Base-by-base conservation (phyloP, 2,888 invertebrate species). In the Dysmachus trigonus region DNA sequence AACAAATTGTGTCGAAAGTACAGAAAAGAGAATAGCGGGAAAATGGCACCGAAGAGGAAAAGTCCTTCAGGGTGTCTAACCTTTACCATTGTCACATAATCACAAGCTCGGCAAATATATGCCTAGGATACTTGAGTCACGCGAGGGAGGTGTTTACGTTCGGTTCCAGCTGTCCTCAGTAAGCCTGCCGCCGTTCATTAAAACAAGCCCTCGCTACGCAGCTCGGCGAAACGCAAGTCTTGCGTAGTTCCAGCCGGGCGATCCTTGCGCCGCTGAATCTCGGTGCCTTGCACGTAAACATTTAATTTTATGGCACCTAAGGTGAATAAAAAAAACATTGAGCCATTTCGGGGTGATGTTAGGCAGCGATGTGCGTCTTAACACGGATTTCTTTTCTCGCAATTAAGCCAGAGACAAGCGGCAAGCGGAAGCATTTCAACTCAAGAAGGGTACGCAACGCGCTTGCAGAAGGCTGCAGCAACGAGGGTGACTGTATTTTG, bases 241-340 rank as follows among this genome's bases (percentile, higher is more conserved):
- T 62, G 62, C 62, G 62, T 62, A 62, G 62, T 62, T 62, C 62
- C 62, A 41, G 41, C 10, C 41, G n/a, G n/a, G n/a, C n/a, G n/a
- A n/a, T n/a, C n/a, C 47, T 51, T n/a, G 7, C 38, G 10, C 38
- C 38, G 38, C 2, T 38, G 38, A 38, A 38, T 51, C 47, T n/a
- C n/a, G 62, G 62, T 62, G 62, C 62, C 62, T 62, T 62, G 62
- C 62, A 62, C n/a, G 73, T 73, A 33, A 73, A 18, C 33, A 31
- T 31, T 73, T 73, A n/a, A 73, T 73, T 73, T 73, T 73, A 73
- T 33, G 73, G 73, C 73, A 73, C 73, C 73, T 71, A 73, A 73
- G 73, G 73, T 73, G 73, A 33, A 73, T 73, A 73, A 73, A 73
- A 33, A 73, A 73, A 73, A 30, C 73, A 30, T n/a, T 73, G 73